Conservation (phyloP, 2,113 vertebrate species). For the Aptenodytes forsteri region DNA sequence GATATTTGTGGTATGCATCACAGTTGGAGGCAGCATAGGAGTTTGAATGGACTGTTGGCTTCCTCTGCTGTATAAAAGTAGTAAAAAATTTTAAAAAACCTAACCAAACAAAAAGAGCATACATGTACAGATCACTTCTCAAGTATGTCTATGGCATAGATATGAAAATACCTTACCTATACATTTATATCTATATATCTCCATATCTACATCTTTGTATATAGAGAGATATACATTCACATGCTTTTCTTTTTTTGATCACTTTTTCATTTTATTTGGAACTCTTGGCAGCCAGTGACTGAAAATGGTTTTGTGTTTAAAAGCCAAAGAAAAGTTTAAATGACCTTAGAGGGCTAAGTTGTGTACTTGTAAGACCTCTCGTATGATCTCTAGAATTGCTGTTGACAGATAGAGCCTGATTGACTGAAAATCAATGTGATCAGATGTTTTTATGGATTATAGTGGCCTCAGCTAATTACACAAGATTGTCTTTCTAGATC, state of each 20-base stretch:
- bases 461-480: conserved; percentile 77
- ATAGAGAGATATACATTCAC: accelerated
- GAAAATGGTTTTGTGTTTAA: conserved; percentile 50
- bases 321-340: conserved; percentile 65
- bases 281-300: neutral
- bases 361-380: conserved; percentile 49
- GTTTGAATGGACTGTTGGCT: neutral
- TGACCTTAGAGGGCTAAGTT: conserved; percentile 66
- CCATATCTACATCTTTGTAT: neutral
- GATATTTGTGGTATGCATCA: neutral
- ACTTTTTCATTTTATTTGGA: neutral
- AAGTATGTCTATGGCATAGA: accelerated
- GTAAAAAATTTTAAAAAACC: neutral
- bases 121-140: accelerated
- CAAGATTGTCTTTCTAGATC: conserved; percentile 79
- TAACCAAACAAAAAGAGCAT: neutral
- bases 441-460: conserved; percentile 82
- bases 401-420: conserved; percentile 74
- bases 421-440: conserved; percentile 82
- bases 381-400: conserved; percentile 57
- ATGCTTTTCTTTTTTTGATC: neutral
- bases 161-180: neutral
- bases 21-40: neutral
- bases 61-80: neutral
- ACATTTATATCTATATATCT: neutral